Evolutionary conservation across 2,113 vertebrate genomes (phyloP).

Genomic region (Epinephelus fuscoguttatus): DNA sequence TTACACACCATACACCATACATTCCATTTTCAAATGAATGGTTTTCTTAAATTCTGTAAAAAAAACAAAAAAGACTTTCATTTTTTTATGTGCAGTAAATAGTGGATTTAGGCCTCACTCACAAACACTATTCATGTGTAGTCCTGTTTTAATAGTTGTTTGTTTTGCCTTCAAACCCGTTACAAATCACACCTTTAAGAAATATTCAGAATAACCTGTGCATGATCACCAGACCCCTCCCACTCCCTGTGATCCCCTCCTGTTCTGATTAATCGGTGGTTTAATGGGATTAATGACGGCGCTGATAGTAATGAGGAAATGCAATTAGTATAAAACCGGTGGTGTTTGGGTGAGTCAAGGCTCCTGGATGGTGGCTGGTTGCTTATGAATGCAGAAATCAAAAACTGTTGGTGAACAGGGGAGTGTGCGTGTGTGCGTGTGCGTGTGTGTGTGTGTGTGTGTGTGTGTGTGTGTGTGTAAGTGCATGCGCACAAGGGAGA

Average conservation of each 20-base stretch:
- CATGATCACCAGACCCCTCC: not conserved
- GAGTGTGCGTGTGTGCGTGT: slow-evolving; percentile 32
- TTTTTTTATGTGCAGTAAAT: too few species aligned
- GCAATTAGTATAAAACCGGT: slow-evolving; percentile 5
- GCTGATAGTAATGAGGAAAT: slow-evolving; percentile 27
- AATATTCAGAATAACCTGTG: not conserved
- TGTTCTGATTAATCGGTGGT: slow-evolving; percentile 26
- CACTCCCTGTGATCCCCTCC: not conserved
- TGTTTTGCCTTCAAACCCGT: not conserved
- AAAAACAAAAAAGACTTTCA: too few species aligned
- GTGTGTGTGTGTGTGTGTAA: not conserved
- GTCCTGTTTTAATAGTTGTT: not conserved
- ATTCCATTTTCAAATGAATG: not conserved
- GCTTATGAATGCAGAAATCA: slow-evolving; percentile 73
- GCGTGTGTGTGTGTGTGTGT: slow-evolving; percentile 30
- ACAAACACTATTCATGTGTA: not conserved
- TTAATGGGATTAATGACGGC: slow-evolving; percentile 41
- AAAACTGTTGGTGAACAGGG: slow-evolving; percentile 35
- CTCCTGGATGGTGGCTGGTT: slow-evolving; percentile 14
- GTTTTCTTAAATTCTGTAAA: too few species aligned
- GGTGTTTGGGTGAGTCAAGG: slow-evolving; percentile 1
- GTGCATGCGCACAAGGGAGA: slow-evolving; percentile 7
- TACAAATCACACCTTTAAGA: not conserved
- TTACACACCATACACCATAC: not conserved
- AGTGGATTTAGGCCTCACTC: not conserved